Percentiles rank a stretch among this genome's conserved stretches.
Evolutionary conservation across 1,140 invertebrate genomes (phyloP).

Genomic region (Drosophila obscura): DNA sequence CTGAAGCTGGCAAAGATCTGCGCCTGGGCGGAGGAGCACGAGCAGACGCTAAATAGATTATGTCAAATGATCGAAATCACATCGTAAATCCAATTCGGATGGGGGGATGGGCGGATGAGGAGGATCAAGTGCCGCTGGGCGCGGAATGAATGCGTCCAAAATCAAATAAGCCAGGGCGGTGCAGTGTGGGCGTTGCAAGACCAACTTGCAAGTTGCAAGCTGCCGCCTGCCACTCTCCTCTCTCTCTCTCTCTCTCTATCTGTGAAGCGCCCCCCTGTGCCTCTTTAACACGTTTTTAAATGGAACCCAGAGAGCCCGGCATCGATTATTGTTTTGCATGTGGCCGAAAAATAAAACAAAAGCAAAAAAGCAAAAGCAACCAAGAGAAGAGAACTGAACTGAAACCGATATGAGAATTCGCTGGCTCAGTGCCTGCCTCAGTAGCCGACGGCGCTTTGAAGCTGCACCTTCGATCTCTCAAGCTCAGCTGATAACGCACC

Average conservation of each 20-base stretch:
- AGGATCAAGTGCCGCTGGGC: conserved; percentile 54
- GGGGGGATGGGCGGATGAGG: background rate
- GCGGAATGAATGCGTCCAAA: conserved; percentile 75
- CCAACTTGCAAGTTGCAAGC: conserved; percentile 12
- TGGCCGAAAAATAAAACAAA: conserved; percentile 13
- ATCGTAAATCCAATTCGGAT: conserved; percentile 68
- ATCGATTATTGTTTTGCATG: conserved; percentile 82
- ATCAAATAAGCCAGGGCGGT: conserved; percentile 75
- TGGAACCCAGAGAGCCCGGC: conserved; percentile 55
- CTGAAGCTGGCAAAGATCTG: background rate
- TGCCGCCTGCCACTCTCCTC: background rate
- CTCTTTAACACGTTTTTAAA: conserved; percentile 82
- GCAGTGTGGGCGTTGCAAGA: conserved; percentile 63
- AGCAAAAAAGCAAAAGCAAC: no score
- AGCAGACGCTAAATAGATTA: conserved; percentile 79
- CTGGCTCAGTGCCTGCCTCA: background rate
- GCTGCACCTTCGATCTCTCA: conserved; percentile 45
- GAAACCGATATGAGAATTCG: conserved; percentile 46
- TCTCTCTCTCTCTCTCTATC: no score
- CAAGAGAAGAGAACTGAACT: conserved; percentile 6
- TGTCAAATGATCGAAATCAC: conserved; percentile 82
- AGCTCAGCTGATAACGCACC: conserved; percentile 69
- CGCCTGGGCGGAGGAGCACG: conserved; percentile 11
- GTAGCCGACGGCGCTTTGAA: conserved; percentile 71
- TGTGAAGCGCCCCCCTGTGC: background rate